Conservation (phyloP, 2,797 vertebrate species). For the Pantherophis vulpinus region DNA sequence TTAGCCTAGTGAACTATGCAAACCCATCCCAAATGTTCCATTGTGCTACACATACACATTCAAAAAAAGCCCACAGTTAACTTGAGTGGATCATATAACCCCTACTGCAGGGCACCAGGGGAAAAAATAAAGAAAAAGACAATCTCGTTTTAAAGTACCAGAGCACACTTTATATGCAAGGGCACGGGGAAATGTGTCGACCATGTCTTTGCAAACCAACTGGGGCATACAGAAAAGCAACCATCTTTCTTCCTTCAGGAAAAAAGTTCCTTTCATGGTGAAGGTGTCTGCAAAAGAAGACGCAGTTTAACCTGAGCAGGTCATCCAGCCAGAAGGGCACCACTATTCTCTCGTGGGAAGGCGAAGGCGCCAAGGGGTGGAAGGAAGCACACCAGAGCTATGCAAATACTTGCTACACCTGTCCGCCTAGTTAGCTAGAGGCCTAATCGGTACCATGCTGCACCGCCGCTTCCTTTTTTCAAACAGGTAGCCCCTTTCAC, state of each 20-base stretch:
- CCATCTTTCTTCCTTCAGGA: background rate
- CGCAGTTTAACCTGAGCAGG: background rate
- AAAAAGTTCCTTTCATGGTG: background rate
- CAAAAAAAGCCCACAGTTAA: background rate
- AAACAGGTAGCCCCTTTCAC: conserved; percentile 3
- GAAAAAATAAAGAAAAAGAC: background rate
- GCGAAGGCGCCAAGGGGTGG: background rate
- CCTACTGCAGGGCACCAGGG: background rate
- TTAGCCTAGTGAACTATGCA: background rate
- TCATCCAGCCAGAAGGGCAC: background rate
- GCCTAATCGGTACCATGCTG: background rate
- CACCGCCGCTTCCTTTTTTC: background rate
- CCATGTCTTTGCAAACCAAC: background rate
- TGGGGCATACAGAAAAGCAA: background rate
- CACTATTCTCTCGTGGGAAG: background rate
- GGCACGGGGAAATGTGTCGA: background rate
- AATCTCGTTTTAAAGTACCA: background rate
- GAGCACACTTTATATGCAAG: background rate
- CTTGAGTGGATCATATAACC: background rate
- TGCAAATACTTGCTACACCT: conserved; percentile 42
- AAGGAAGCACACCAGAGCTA: background rate
- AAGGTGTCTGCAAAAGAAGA: background rate
- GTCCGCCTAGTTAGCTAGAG: conserved; percentile 30
- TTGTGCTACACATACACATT: background rate
- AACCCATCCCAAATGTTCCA: background rate